These are phyloP conservation scores for Eurytoma adleriae DNA, from an alignment of 2,888 invertebrate genomes.

Conservation along the genomic window DNA sequence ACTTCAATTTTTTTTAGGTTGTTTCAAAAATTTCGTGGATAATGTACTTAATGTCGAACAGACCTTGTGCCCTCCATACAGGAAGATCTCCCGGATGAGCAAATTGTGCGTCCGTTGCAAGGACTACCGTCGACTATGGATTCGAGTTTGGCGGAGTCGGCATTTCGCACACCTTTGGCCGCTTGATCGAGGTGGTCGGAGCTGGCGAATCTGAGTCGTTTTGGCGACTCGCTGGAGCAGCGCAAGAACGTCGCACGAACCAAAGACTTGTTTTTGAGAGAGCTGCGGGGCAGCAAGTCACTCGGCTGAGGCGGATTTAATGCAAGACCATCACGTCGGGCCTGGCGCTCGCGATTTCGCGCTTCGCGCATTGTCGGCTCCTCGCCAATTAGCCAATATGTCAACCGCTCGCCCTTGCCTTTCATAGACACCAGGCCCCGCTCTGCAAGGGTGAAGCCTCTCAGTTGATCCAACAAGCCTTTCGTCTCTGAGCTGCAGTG, in stretches of 20 bases:
- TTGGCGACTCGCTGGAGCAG: constrained; percentile 91
- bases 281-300: constrained; percentile 79
- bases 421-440: constrained; percentile 89
- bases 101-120: constrained; percentile 76
- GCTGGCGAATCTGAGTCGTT: constrained; percentile 87
- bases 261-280: constrained; percentile 83
- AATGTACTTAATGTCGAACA: not conserved
- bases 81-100: constrained; percentile 69
- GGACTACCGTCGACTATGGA: constrained; percentile 80
- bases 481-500: constrained; percentile 89
- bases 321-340: constrained; percentile 70
- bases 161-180: constrained; percentile 19
- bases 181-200: constrained; percentile 82
- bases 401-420: constrained; percentile 89
- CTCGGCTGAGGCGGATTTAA: not conserved
- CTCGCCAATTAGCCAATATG: constrained; percentile 90
- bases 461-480: constrained; percentile 82
- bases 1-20: not conserved
- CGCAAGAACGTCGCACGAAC: constrained; percentile 75
- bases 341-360: constrained; percentile 78
- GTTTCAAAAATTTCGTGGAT: no score
- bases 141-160: constrained; percentile 74
- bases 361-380: constrained; percentile 80
- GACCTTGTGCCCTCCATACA: constrained; percentile 67
- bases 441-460: constrained; percentile 86